phyloP scores from a whole-genome alignment of 2,797 vertebrate species.

The Onychomys torridus region DNA sequence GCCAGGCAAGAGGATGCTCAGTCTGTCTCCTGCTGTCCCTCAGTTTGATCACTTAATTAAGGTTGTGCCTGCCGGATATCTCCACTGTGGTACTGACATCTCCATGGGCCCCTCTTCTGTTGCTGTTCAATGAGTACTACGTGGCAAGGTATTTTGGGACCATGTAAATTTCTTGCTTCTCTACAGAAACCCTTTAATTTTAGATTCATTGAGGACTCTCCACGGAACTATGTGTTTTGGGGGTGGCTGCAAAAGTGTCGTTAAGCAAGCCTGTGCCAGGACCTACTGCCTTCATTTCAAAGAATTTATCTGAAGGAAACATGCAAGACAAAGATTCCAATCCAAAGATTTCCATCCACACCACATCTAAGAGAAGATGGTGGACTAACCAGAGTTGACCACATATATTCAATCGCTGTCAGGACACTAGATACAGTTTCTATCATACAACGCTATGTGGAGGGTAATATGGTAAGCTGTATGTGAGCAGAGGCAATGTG shows the following conservation, averaged over 20 bases:
- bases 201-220: neutral
- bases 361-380: neutral
- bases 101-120: neutral
- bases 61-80: neutral
- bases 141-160: neutral
- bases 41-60: slow-evolving; percentile 19
- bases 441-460: neutral
- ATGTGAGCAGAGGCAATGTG: neutral
- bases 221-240: neutral
- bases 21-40: neutral
- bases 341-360: neutral
- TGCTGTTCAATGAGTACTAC: neutral
- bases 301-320: neutral
- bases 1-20: neutral
- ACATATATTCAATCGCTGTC: neutral
- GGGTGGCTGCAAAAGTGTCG: neutral
- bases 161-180: slow-evolving; percentile 10
- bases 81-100: neutral
- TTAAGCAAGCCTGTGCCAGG: neutral
- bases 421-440: neutral
- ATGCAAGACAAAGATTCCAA: neutral
- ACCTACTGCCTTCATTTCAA: neutral
- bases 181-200: slow-evolving; percentile 1
- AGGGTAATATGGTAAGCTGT: neutral
- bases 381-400: neutral